phyloP scores from a whole-genome alignment of 2,888 invertebrate genomes.

The Tetragonula carbonaria region DNA sequence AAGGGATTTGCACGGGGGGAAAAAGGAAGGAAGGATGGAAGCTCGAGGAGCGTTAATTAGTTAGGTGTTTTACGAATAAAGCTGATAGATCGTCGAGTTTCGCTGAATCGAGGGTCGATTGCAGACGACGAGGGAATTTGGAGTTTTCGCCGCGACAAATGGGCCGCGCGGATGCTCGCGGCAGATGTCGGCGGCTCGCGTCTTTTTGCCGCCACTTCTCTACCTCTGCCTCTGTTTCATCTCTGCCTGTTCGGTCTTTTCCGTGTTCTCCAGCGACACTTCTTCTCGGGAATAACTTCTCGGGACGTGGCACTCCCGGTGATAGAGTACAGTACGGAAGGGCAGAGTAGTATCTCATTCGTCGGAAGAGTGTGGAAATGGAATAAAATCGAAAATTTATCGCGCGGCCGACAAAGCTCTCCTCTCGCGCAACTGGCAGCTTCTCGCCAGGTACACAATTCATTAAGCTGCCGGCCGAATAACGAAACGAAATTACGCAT shows the following conservation, averaged over 20 bases:
- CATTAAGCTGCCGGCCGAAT: conserved; percentile 43
- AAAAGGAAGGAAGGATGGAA: not conserved
- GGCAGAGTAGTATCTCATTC: not conserved
- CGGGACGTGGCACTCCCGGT: not conserved
- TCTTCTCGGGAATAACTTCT: conserved; percentile 25
- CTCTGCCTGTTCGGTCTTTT: too few relatives aligned
- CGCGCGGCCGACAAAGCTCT: conserved; percentile 24
- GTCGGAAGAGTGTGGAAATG: too few relatives aligned
- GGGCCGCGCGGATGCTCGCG: conserved; percentile 60
- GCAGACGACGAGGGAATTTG: conserved; percentile 62
- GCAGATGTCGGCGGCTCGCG: conserved; percentile 64
- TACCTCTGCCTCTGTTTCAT: conserved; percentile 6
- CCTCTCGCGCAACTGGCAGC: conserved; percentile 9
- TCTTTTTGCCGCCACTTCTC: conserved; percentile 53
- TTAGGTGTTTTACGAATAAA: conserved; percentile 36
- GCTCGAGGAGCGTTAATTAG: conserved; percentile 59
- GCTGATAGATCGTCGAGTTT: conserved; percentile 25
- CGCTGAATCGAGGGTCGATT: conserved; percentile 41
- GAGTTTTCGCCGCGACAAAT: conserved; percentile 64
- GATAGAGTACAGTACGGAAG: too few relatives aligned
- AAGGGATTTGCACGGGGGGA: not conserved
- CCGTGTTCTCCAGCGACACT: not conserved
- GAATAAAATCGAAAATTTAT: conserved; percentile 49
- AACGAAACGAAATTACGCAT: conserved; percentile 55
- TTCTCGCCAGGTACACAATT: conserved; percentile 53